These are phyloP conservation scores for Amaurobius ferox DNA, from an alignment of 2,888 invertebrate species.

Conservation along the genomic window DNA sequence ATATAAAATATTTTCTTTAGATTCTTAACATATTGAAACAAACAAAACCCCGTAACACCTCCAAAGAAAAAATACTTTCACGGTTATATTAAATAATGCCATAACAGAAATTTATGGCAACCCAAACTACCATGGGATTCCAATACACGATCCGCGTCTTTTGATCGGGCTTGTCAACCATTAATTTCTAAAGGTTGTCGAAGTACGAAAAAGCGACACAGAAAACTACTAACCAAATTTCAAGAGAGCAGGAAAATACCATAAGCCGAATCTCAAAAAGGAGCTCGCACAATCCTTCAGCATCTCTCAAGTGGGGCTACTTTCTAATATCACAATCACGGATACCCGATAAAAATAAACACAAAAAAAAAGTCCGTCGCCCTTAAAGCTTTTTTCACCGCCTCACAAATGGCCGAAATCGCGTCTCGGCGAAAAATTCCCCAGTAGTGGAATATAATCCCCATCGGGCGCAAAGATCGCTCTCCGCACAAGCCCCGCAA, in stretches of 20 bases:
- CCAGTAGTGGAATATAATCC: constrained; percentile 56
- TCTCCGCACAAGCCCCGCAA: constrained; percentile 41
- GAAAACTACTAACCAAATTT: not conserved
- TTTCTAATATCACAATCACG: constrained; percentile 44
- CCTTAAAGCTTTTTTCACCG: constrained; percentile 11
- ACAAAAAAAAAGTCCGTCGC: constrained; percentile 13
- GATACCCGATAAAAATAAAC: constrained; percentile 33
- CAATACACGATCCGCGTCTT: not conserved
- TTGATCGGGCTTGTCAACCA: constrained; percentile 7
- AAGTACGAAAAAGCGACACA: not conserved
- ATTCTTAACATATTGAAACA: no score
- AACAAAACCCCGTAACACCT: no score
- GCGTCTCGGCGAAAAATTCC: constrained; percentile 56
- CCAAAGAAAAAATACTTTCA: not conserved
- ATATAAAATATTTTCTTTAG: no score
- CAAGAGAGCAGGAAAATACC: constrained; percentile 4
- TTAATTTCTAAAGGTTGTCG: not conserved
- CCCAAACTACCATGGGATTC: not conserved
- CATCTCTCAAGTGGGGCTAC: constrained; percentile 14
- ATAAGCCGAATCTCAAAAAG: constrained; percentile 8
- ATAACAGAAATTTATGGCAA: not conserved
- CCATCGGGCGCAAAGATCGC: constrained; percentile 62
- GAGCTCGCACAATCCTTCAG: not conserved
- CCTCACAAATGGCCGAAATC: constrained; percentile 41
- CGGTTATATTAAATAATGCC: no score